Evolutionary conservation across 2,888 invertebrate species (phyloP), one percentile per base, ranked within the genome.

Genomic region (Drosophila birchii): DNA sequence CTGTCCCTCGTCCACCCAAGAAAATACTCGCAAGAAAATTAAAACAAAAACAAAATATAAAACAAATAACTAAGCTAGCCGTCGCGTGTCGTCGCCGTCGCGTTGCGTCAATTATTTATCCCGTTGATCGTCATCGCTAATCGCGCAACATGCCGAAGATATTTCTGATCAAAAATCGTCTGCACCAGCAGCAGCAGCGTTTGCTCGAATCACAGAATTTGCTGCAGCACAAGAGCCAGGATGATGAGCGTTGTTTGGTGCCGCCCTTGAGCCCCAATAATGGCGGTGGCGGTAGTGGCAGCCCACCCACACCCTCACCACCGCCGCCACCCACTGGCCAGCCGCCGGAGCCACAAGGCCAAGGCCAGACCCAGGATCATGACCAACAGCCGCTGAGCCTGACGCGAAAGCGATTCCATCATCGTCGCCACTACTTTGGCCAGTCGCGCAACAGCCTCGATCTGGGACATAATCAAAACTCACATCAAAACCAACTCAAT

Each of bases 101-200:
- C 39, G 29, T 44, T 7, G n/a, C 29, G 16, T 38, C 51, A 29
- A 49, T 47, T 38, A 32, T 26, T 16, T 14, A 29, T 45, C 44
- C 49, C 63, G 49, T 4, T 0, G 9, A 41, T 63, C 47, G 63
- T 32, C 16, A 41, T 68, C 67, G 34, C 18, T 16, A 29, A 69
- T 57, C 69, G 57, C 20, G 9, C 64, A 92, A 88, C 90, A 97
- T 97, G 97, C 97, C 97, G 94, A 97, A 97, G 94, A 97, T 97
- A 93, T 97, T 97, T 93, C 93, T 97, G 90, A 97, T 97, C 90
- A 97, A 97, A 94, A 96, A 97, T 93, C 95, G 97, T 92, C 94
- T 97, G 94, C 96, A 96, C 89, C 96, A 97, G 95, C 97, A 97
- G 94, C 97, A 97, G 93, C 94, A 96, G 91, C 94, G 96, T 90